Evolutionary conservation across 2,888 invertebrate genomes (phyloP).

Genomic region (Sisyra terminalis): DNA sequence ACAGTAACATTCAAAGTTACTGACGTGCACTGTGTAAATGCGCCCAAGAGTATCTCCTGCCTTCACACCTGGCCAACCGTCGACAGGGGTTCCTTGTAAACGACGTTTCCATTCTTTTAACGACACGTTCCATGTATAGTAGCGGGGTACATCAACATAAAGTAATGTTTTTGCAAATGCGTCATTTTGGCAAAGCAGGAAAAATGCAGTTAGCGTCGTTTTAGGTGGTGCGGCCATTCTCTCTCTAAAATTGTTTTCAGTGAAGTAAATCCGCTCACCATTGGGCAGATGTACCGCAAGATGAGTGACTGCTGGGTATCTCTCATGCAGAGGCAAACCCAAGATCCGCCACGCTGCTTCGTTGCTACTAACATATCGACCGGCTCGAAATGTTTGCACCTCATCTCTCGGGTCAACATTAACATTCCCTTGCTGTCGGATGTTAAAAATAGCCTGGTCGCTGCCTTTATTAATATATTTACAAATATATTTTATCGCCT

Average conservation of each 20-base stretch:
- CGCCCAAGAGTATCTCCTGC: conserved; percentile 13
- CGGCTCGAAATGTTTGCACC: conserved; percentile 16
- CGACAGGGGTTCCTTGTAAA: conserved; percentile 13
- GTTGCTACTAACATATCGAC: conserved; percentile 14
- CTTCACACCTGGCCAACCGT: conserved; percentile 12
- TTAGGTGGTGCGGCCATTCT: conserved; percentile 12
- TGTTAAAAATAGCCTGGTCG: too few relatives aligned
- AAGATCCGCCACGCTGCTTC: conserved; percentile 19
- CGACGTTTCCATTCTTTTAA: conserved; percentile 9
- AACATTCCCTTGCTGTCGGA: too few relatives aligned
- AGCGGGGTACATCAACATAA: conserved; percentile 12
- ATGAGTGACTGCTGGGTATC: conserved; percentile 14
- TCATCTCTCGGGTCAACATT: conserved; percentile 15
- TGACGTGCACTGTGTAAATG: conserved; percentile 15
- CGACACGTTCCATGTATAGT: conserved; percentile 13
- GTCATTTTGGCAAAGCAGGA: conserved; percentile 6
- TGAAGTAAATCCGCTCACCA: conserved; percentile 19
- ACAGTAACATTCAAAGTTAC: conserved; percentile 15
- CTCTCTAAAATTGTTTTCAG: conserved; percentile 16
- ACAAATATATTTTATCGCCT: too few relatives aligned
- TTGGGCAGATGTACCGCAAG: conserved; percentile 14
- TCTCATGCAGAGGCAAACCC: conserved; percentile 15
- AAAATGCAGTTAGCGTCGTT: too few relatives aligned
- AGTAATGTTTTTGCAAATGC: conserved; percentile 10
- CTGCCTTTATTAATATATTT: too few relatives aligned